Base-by-base conservation (phyloP, 2,888 invertebrate species). In the Hyposoter dolosus region DNA sequence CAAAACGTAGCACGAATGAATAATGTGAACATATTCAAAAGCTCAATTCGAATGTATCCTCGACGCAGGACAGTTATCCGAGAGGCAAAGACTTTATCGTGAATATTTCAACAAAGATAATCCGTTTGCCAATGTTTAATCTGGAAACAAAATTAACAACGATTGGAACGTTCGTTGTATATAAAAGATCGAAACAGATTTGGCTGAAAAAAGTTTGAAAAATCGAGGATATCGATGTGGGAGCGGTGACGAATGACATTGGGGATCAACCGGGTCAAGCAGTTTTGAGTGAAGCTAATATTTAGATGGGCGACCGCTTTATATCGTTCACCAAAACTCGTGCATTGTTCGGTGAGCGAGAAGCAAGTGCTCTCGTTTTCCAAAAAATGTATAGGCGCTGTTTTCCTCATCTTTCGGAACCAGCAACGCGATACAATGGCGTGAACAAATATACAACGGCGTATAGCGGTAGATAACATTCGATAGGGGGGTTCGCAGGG, bases 41-140 rank as follows among this genome's bases (percentile, higher is more conserved):
- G 28, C 60, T 28, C 9, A 3, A 28, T 28, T 60, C 23, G 5
- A 15, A 28, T 6, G 9, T 28, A 28, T 28, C 60, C 28, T 28
- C 15, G 15, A 60, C 15, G 15, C 5, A 28, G 60, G 15, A 28
- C 15, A 12, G 15, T 60, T 60, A 28, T 23, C 28, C 23, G 28
- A 15, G 15, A 7, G 23, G 32, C 4, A 56, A 15, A 19, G 15
- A 5, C 47, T 35, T 69, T 47, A 17, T 47, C 43, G 17, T 69
- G 28, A 69, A 75, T 75, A 75, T 68, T 66, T 74, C n/a, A 66
- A 74, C 43, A 23, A 35, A 15, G 68, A 28, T 74, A 60, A 74
- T 82, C 45, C 82, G 45, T 47, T 74, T 17, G 43, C 50, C 72
- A 23, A 80, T 80, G 65, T 7, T 60, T 19, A 15, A 23, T 28